Evolutionary conservation across 2,113 vertebrate species (phyloP).

Genomic region (Cottus gobio): DNA sequence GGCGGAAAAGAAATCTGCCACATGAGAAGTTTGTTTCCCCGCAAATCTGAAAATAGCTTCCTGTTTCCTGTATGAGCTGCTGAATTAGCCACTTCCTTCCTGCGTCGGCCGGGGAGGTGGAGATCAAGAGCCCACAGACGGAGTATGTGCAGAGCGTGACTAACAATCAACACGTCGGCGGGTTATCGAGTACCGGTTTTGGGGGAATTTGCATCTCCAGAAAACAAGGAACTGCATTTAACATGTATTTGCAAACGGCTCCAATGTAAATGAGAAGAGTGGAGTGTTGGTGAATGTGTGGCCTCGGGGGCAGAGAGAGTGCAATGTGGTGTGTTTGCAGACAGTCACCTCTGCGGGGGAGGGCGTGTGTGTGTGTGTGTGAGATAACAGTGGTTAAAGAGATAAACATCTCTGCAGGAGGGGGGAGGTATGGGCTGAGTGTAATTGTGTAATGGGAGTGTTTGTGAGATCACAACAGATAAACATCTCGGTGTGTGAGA

Average conservation of each 20-base stretch:
- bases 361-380: constrained; percentile 21
- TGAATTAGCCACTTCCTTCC: constrained; percentile 79
- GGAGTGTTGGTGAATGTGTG: constrained; percentile 10
- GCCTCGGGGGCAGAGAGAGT: constrained; percentile 20
- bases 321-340: constrained; percentile 36
- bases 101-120: background rate
- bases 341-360: constrained; percentile 20
- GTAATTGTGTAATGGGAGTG: constrained; percentile 32
- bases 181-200: background rate
- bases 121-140: background rate
- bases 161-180: constrained; percentile 4
- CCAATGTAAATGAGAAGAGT: background rate
- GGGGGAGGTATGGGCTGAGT: constrained; percentile 31
- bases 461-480: constrained; percentile 43
- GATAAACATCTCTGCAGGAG: constrained; percentile 52
- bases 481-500: no score
- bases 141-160: background rate
- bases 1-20: constrained; percentile 42
- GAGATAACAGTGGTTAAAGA: constrained; percentile 3
- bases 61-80: constrained; percentile 76
- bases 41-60: constrained; percentile 75
- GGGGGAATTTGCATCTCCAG: background rate
- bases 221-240: constrained; percentile 29
- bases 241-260: constrained; percentile 10
- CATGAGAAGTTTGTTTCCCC: constrained; percentile 55